Evolutionary conservation across 2,888 invertebrate species (phyloP).

Genomic region (Drosophila pullipes): DNA sequence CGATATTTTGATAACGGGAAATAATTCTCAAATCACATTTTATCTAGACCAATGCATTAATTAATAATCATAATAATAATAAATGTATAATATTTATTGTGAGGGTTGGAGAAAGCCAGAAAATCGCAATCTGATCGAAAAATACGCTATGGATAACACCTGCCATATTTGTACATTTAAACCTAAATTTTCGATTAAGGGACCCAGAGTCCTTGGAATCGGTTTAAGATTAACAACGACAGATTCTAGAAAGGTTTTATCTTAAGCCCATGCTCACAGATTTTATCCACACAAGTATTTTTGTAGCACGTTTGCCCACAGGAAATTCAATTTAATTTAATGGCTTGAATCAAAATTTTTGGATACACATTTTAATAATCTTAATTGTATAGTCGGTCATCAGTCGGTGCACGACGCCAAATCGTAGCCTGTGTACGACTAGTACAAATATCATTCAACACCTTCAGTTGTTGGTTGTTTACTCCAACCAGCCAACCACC

Average conservation of each 20-base stretch:
- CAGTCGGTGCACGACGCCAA: neutral
- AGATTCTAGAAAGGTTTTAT: neutral
- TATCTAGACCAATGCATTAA: neutral
- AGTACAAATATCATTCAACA: conserved; percentile 35
- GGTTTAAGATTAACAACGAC: neutral
- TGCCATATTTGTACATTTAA: neutral
- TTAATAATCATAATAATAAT: neutral
- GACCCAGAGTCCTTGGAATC: neutral
- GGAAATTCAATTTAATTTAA: neutral
- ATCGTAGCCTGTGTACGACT: neutral
- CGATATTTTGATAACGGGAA: neutral
- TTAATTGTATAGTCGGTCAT: neutral
- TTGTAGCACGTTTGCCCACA: neutral
- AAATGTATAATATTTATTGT: neutral
- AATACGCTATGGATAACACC: neutral
- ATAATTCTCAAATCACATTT: neutral
- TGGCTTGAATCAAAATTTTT: neutral
- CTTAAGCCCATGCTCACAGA: neutral
- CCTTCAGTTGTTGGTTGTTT: conserved; percentile 27
- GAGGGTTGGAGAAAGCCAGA: neutral
- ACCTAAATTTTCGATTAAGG: neutral
- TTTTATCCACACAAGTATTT: neutral
- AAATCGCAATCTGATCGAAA: neutral
- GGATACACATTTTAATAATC: conserved; percentile 2
- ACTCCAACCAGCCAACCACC: neutral